Conservation (phyloP, 2,113 vertebrate species). For the Sander vitreus region DNA sequence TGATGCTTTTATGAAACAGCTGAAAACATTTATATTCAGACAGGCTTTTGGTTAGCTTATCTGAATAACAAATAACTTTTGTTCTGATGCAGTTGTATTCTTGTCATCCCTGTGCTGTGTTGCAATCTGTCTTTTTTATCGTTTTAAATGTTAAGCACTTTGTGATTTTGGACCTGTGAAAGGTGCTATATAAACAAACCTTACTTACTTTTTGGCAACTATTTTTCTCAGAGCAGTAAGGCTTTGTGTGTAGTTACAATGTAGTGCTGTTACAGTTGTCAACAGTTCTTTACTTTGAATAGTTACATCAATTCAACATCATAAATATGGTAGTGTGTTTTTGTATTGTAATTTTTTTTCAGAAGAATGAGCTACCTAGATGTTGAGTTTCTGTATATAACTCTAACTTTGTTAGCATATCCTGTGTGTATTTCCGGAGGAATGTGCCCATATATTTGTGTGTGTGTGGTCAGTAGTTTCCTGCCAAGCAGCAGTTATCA, state of each 20-base stretch:
- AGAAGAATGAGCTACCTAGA: neutral
- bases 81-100: too few relatives aligned
- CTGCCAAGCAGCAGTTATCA: constrained; percentile 46
- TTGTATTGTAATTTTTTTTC: neutral
- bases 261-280: neutral
- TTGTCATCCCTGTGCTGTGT: too few relatives aligned
- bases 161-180: too few relatives aligned
- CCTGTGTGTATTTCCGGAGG: neutral
- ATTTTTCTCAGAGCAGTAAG: neutral
- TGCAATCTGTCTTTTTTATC: too few relatives aligned
- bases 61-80: too few relatives aligned
- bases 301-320: neutral
- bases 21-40: too few relatives aligned
- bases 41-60: too few relatives aligned
- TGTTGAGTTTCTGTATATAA: neutral
- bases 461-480: constrained; percentile 24
- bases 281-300: neutral
- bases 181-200: too few relatives aligned
- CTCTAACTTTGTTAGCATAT: neutral
- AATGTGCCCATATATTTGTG: neutral
- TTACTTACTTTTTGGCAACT: constrained; percentile 7
- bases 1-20: too few relatives aligned
- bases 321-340: neutral
- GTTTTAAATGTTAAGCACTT: too few relatives aligned
- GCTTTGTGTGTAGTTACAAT: constrained; percentile 3